Conservation (phyloP, 2,797 vertebrate genomes). For the Austrolebias charrua region DNA sequence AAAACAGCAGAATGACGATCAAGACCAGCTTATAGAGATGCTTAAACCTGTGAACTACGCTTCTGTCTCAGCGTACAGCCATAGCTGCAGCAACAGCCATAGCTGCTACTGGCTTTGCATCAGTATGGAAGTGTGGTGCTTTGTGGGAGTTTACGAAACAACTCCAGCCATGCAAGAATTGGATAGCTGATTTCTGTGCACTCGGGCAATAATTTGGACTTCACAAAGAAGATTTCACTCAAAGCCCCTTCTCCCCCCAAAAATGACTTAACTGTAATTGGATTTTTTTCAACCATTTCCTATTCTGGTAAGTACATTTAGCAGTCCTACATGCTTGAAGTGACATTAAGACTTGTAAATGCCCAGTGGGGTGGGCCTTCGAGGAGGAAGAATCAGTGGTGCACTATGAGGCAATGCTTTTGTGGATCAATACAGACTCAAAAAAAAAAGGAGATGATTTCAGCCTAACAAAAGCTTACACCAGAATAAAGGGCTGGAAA, state of each 20-base stretch:
- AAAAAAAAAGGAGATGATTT: constrained; percentile 63
- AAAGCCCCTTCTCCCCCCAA: background rate
- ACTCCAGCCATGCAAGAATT: constrained; percentile 16
- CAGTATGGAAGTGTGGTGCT: constrained; percentile 14
- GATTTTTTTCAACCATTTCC: constrained; percentile 18
- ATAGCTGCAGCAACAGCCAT: constrained; percentile 13
- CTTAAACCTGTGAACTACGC: constrained; percentile 47
- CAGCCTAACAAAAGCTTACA: constrained; percentile 50
- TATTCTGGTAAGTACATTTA: constrained; percentile 29
- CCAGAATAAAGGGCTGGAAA: constrained; percentile 46
- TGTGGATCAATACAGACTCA: constrained; percentile 62
- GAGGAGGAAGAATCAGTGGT: constrained; percentile 43
- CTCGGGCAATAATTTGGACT: constrained; percentile 19
- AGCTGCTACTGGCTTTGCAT: constrained; percentile 23
- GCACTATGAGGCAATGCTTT: constrained; percentile 45
- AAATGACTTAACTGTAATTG: background rate
- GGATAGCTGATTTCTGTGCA: constrained; percentile 23
- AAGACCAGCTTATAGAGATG: constrained; percentile 52
- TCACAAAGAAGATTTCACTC: constrained; percentile 10
- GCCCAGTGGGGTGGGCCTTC: constrained; percentile 43
- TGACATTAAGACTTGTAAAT: constrained; percentile 62
- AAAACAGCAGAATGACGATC: constrained; percentile 52
- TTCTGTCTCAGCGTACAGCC: no score
- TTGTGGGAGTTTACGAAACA: constrained; percentile 24
- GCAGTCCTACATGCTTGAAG: constrained; percentile 41